Base-by-base conservation (phyloP, 2,113 vertebrate species). In the Sapayoa aenigma region DNA sequence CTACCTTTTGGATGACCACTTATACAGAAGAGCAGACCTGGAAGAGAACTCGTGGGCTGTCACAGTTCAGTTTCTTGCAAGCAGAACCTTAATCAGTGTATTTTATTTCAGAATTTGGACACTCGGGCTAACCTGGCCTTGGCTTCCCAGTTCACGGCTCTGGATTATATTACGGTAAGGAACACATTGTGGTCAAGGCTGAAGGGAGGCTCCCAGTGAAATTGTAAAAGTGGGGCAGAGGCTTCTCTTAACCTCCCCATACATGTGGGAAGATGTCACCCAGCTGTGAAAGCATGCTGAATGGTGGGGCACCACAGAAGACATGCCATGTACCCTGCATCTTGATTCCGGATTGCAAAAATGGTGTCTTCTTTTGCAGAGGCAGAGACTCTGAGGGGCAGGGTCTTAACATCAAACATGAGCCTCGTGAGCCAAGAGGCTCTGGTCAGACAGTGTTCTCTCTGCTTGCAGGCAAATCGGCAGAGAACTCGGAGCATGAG, bases 161-260 rank as follows among this genome's bases (percentile, higher is more conserved):
- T 96, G 94, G 97, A 97, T 89, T 97, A 96, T 52, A 97, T 97
- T 73, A 97, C 93, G 87, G 97, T 97, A 91, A 94, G 94, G n/a
- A 72, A 23, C 21, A 18, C 23, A 9, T 22, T 37, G 72, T 30
- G 52, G 22, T 28, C 46, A 73, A 53, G 67, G 47, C 52, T 59
- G 25, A 66, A 87, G 12, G 80, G 31, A 77, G 35, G 23, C 37
- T 46, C 14, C 10, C 44, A 23, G 12, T 63, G 60, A 72, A 52
- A 84, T 19, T 74, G 23, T 73, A 37, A 39, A 47, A 22, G 42
- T 63, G 50, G 35, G 25, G 11, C 28, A n/a, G 59, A 31, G 20
- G n/a, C 14, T 75, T 84, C 22, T 46, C 12, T 80, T 80, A 76
- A 66, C 31, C 4, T 86, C 39, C 20, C 39, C 13, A 2, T 24